phyloP scores from a whole-genome alignment of 2,888 invertebrate genomes.

The Limnephilus lunatus region DNA sequence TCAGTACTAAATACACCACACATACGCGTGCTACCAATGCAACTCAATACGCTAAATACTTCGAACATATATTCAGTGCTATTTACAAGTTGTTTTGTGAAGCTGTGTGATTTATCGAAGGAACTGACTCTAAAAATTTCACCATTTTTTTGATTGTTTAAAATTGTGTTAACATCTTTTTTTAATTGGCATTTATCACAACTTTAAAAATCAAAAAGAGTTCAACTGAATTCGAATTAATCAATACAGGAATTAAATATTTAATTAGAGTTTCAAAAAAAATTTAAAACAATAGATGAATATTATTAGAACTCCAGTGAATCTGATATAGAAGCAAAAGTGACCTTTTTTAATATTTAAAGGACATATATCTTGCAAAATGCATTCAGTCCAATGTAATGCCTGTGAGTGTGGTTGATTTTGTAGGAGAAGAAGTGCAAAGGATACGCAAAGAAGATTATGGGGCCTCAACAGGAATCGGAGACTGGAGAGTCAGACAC shows the following conservation, averaged over 20 bases:
- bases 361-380: not conserved
- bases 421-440: not conserved
- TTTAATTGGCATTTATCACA: not conserved
- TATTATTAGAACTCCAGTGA: not conserved
- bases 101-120: not conserved
- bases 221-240: not conserved
- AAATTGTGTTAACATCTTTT: not conserved
- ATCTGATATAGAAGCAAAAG: not conserved
- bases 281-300: not conserved
- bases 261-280: not conserved
- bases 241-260: not conserved
- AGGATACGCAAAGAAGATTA: not conserved
- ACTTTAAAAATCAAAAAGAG: not conserved
- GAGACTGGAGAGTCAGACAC: constrained; percentile 33
- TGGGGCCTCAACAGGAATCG: constrained; percentile 18
- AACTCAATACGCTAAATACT: not conserved
- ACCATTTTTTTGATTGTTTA: not conserved
- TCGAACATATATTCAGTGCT: not conserved
- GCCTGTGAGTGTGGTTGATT: not conserved
- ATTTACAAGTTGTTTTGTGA: not conserved
- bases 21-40: not conserved
- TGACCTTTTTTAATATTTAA: not conserved
- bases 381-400: not conserved
- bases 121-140: not conserved
- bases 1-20: not conserved